phyloP scores from a whole-genome alignment of 1,140 invertebrate genomes.

The Trichogramma pretiosum region DNA sequence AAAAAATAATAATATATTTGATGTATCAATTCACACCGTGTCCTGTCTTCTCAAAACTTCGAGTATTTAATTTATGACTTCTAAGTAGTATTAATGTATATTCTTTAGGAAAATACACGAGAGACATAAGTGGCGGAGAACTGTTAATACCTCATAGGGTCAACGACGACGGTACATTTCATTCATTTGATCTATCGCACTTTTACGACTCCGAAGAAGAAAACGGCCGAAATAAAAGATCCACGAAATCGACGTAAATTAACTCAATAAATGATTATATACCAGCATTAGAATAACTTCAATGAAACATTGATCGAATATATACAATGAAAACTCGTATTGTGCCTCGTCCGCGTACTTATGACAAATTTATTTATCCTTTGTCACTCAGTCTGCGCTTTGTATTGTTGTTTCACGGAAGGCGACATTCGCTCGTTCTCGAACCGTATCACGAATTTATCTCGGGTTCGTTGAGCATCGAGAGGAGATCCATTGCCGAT shows the following conservation, averaged over 20 bases:
- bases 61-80: background rate
- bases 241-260: constrained; percentile 15
- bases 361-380: background rate
- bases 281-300: too few species aligned
- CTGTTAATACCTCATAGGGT: constrained; percentile 46
- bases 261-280: too few species aligned
- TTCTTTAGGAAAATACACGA: constrained; percentile 39
- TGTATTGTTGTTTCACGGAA: constrained; percentile 40
- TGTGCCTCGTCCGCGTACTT: too few species aligned
- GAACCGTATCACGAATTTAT: constrained; percentile 49
- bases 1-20: too few species aligned
- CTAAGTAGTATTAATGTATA: too few species aligned
- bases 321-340: too few species aligned
- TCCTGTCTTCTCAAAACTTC: background rate
- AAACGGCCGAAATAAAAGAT: constrained; percentile 26
- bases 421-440: constrained; percentile 45
- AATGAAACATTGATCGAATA: too few species aligned
- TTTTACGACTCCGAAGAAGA: constrained; percentile 34
- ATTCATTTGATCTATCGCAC: constrained; percentile 41
- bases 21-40: too few species aligned
- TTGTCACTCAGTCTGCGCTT: constrained; percentile 46
- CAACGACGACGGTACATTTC: constrained; percentile 39
- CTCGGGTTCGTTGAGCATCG: constrained; percentile 49
- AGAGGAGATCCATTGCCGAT: constrained; percentile 30
- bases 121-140: constrained; percentile 40